Conservation (phyloP, 2,113 vertebrate species). For the Apus apus region DNA sequence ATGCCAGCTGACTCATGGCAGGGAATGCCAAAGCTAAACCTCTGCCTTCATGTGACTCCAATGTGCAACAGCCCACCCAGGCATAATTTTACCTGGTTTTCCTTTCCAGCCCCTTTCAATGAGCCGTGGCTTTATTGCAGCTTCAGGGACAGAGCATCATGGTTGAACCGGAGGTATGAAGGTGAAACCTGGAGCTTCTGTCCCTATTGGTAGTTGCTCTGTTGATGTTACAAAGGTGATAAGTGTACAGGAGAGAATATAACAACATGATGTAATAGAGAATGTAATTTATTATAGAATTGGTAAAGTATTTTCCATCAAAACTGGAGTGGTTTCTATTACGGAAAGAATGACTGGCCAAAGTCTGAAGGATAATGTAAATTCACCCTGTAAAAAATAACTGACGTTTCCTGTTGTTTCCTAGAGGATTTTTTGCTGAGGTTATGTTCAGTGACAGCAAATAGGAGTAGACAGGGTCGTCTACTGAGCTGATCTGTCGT, state of each 20-base stretch:
- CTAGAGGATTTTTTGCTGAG: neutral
- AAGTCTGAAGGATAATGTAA: neutral
- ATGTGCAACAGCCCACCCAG: accelerated
- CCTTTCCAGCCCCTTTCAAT: neutral
- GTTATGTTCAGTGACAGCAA: neutral
- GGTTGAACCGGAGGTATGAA: neutral
- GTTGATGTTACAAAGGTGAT: neutral
- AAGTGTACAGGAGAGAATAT: neutral
- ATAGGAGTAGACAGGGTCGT: neutral
- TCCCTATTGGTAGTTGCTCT: neutral
- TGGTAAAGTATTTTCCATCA: neutral
- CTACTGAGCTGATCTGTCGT: neutral
- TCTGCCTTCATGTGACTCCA: neutral
- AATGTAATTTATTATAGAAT: neutral
- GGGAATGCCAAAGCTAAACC: neutral
- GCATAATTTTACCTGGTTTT: neutral
- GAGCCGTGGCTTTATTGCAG: accelerated
- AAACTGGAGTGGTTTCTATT: neutral
- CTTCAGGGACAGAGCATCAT: neutral
- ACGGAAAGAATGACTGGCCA: neutral
- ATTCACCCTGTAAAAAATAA: neutral
- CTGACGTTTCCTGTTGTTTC: neutral
- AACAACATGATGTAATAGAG: neutral
- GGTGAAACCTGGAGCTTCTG: neutral
- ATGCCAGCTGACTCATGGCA: accelerated